A percentile compares a stretch with the other conserved stretches of the same genome.
These are phyloP conservation scores for Epizoanthus stellaris DNA, from an alignment of 92 coral and sea anemone species.

Conservation along the genomic window DNA sequence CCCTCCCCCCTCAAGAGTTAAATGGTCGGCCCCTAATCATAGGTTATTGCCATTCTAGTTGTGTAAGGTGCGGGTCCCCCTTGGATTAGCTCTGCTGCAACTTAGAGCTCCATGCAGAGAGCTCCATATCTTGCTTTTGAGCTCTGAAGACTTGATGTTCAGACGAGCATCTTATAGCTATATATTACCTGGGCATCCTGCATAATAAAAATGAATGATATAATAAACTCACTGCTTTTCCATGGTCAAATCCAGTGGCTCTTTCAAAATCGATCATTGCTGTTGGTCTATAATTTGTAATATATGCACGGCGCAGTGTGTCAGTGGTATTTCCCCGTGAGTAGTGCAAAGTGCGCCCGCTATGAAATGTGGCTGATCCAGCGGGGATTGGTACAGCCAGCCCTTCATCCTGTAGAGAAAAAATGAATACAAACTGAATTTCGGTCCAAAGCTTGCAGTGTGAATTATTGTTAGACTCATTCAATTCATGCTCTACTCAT, in stretches of 20 bases:
- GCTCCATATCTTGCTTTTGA: too few relatives aligned
- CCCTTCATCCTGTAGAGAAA: slow-evolving; percentile 56
- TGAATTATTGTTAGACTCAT: background rate
- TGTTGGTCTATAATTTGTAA: slow-evolving; percentile 64
- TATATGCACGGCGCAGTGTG: slow-evolving; percentile 55
- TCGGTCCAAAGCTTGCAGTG: background rate
- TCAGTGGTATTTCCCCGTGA: slow-evolving; percentile 64
- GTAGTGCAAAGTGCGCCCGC: slow-evolving; percentile 71
- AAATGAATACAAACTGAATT: background rate
- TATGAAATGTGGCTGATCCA: slow-evolving; percentile 62
- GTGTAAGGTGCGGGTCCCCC: too few relatives aligned
- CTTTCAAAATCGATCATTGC: slow-evolving; percentile 67
- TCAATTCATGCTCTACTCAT: background rate
- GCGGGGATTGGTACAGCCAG: slow-evolving; percentile 50
- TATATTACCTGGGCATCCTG: too few relatives aligned
- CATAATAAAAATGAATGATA: too few relatives aligned
- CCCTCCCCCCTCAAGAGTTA: too few relatives aligned
- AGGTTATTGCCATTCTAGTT: too few relatives aligned
- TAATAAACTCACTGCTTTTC: slow-evolving; percentile 43
- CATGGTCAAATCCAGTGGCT: slow-evolving; percentile 56
- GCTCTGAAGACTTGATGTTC: too few relatives aligned
- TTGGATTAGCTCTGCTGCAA: too few relatives aligned
- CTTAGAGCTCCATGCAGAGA: too few relatives aligned
- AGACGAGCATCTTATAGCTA: too few relatives aligned
- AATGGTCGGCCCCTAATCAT: too few relatives aligned